phyloP scores from a whole-genome alignment of 2,888 invertebrate genomes.

The Timema cristinae region DNA sequence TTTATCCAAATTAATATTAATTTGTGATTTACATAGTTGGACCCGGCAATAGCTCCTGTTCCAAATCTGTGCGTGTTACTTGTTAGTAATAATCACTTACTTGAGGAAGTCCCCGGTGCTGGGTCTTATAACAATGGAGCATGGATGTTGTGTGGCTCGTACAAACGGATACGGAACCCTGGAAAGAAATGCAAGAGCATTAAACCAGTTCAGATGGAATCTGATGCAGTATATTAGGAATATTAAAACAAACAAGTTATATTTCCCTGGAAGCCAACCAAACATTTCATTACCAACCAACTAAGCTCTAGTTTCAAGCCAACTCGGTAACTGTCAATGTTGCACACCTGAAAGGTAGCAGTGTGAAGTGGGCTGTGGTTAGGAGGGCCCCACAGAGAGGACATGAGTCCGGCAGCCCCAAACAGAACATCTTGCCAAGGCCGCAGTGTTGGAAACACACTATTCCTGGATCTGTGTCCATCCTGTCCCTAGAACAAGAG shows the following conservation, averaged over 20 bases:
- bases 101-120: constrained; percentile 83
- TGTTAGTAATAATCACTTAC: constrained; percentile 50
- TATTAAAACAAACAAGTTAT: not conserved
- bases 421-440: constrained; percentile 72
- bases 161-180: constrained; percentile 83
- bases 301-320: no score
- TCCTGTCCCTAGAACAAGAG: constrained; percentile 17
- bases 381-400: constrained; percentile 71
- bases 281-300: not conserved
- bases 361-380: constrained; percentile 50
- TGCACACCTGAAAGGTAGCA: constrained; percentile 70
- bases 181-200: constrained; percentile 42
- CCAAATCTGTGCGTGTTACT: no score
- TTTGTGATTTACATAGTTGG: no score
- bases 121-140: constrained; percentile 80
- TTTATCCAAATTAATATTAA: no score
- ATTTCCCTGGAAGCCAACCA: not conserved
- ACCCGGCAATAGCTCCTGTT: no score
- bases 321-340: not conserved
- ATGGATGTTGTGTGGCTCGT: constrained; percentile 73
- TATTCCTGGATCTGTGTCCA: constrained; percentile 67
- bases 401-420: constrained; percentile 69
- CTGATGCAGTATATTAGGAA: no score
- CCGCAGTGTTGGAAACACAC: constrained; percentile 89
- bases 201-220: constrained; percentile 4